Evolutionary conservation across 2,888 invertebrate species (phyloP), one percentile per base, ranked within the genome.

Genomic region (Adelognathus sp.): DNA sequence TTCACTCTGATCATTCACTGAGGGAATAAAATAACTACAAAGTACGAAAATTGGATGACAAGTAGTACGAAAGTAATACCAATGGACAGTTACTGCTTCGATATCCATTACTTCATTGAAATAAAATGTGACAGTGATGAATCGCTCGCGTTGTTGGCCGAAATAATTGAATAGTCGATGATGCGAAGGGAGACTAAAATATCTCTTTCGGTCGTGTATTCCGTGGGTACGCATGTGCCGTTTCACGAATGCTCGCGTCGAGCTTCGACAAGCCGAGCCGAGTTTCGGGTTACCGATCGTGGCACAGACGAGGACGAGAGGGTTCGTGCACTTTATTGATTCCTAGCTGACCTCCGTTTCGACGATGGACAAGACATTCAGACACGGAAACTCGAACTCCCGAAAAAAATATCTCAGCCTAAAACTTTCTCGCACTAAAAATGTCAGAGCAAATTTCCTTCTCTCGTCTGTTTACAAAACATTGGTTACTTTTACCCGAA

Each of bases 251-350:
- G 11, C 24, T 46, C 46, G 21, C 33, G 50, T 64, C 27, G 36
- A 72, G 39, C 44, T 29, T 72, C 60, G 44, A 66, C 60, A 44
- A 33, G 64, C 31, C 46, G n/a, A 11, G 63, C 50, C 39, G 66
- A 50, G 56, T 46, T 61, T 41, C 64, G 67, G 58, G 58, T 60
- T 73, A 58, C 61, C 46, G 54, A 44, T 67, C 39, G 11, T 14
- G 24, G 58, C 58, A 46, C 63, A 56, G 61, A 69, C 41, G n/a
- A 24, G 39, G 79, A 76, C 76, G 82, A n/a, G n/a, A n/a, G n/a
- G 79, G 78, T 81, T 76, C 81, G 81, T 85, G 86, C 83, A 83
- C 82, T 86, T 85, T 86, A 86, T 86, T 84, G 87, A 86, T 86
- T 85, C 84, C 76, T 80, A 78, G 81, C 85, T 84, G 86, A 86